These are phyloP conservation scores for Drosophila kikkawai DNA, from an alignment of 1,140 invertebrate species.

Conservation along the genomic window DNA sequence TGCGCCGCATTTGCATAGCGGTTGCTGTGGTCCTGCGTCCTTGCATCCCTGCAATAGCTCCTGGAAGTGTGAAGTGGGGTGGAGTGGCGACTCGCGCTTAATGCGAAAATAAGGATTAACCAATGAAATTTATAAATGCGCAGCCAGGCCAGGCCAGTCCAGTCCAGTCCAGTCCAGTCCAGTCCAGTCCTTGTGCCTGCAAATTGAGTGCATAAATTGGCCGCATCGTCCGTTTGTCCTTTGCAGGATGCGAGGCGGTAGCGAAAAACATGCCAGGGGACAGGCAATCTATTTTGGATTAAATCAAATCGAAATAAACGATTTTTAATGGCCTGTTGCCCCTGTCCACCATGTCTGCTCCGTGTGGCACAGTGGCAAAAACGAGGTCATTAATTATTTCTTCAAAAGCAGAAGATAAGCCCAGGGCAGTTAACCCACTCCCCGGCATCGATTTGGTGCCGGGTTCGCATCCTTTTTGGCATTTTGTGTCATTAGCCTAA, in stretches of 20 bases:
- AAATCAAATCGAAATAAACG: conserved; percentile 85
- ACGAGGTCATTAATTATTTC: conserved; percentile 85
- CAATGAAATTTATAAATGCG: conserved; percentile 84
- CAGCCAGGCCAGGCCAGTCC: conserved; percentile 2
- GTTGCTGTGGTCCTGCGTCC: conserved; percentile 19
- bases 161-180: background rate
- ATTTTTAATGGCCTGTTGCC: conserved; percentile 81
- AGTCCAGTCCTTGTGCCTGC: conserved; percentile 30
- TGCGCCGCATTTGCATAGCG: conserved; percentile 76
- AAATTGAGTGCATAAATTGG: conserved; percentile 85
- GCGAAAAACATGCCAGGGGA: conserved; percentile 27
- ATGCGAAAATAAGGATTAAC: conserved; percentile 84
- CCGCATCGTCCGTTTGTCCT: conserved; percentile 24
- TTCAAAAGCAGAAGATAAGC: conserved; percentile 84
- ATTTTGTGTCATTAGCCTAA: conserved; percentile 82
- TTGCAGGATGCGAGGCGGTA: background rate
- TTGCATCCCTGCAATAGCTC: background rate
- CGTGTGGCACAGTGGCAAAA: conserved; percentile 82
- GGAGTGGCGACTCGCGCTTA: conserved; percentile 55
- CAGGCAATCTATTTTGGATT: conserved; percentile 84
- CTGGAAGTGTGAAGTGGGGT: background rate
- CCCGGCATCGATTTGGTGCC: background rate
- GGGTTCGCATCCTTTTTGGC: conserved; percentile 69
- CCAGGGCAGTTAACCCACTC: conserved; percentile 14
- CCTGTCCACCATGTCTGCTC: conserved; percentile 3